Conservation (phyloP, 2,797 vertebrate species). For the Cryptoprocta ferox region DNA sequence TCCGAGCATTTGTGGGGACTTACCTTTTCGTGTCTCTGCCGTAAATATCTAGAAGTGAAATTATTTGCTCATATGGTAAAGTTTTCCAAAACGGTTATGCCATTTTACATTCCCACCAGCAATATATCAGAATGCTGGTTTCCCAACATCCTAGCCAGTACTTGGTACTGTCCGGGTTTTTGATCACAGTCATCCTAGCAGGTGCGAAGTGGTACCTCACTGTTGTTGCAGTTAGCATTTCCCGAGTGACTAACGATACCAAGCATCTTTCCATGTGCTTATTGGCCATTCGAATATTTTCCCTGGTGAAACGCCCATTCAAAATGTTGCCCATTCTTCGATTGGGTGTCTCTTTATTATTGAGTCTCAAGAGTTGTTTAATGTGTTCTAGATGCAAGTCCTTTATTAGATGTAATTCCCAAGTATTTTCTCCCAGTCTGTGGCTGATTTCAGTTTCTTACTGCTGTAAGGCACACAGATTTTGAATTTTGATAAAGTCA, state of each 20-base stretch:
- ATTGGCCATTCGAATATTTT: background rate
- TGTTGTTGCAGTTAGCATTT: conserved; percentile 1
- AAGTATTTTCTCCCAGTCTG: background rate
- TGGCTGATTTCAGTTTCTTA: background rate
- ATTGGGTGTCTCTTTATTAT: conserved; percentile 16
- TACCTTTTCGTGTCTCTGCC: background rate
- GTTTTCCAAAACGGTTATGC: background rate
- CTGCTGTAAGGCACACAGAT: background rate
- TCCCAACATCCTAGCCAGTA: background rate
- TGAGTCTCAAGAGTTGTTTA: background rate
- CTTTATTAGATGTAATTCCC: background rate
- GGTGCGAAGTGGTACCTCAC: background rate
- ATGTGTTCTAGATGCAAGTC: background rate
- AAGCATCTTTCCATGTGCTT: background rate
- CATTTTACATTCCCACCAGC: background rate
- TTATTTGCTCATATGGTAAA: background rate
- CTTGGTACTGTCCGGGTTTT: background rate
- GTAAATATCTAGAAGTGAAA: background rate
- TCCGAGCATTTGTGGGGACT: background rate
- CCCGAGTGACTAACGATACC: background rate
- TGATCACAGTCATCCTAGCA: background rate
- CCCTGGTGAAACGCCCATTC: background rate
- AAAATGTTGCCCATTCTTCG: background rate
- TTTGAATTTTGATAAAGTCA: conserved; percentile 11
- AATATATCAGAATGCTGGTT: background rate